A percentile compares a stretch with the other conserved stretches of the same genome.
These are phyloP conservation scores for Benitochromis conjunctus DNA, from an alignment of 2,113 vertebrate species.

Conservation along the genomic window DNA sequence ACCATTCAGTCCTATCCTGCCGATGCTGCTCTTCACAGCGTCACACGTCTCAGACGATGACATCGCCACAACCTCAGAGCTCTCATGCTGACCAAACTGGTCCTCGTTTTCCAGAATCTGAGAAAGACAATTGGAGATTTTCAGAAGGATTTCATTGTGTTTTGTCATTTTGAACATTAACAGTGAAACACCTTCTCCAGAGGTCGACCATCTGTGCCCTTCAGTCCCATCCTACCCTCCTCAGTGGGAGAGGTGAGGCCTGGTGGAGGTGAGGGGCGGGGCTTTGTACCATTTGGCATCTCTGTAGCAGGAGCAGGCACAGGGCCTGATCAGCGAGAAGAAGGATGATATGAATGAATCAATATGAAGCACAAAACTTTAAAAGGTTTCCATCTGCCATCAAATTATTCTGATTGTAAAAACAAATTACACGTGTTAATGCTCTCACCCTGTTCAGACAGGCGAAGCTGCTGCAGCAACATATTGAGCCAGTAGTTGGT, in stretches of 20 bases:
- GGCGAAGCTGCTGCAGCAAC: conserved; percentile 72
- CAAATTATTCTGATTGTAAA: background rate
- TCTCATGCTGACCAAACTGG: conserved; percentile 50
- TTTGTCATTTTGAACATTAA: background rate
- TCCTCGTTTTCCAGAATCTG: conserved; percentile 75
- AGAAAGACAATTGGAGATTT: background rate
- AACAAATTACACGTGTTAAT: background rate
- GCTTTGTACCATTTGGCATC: conserved; percentile 30
- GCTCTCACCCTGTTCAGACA: conserved; percentile 66
- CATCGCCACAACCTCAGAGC: background rate
- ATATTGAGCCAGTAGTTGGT: conserved; percentile 74
- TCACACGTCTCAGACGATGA: conserved; percentile 50
- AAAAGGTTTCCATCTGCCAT: background rate
- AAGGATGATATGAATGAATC: background rate
- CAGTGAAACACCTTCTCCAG: conserved; percentile 66
- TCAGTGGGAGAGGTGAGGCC: conserved; percentile 64
- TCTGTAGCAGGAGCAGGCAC: conserved; percentile 22
- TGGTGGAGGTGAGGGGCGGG: conserved; percentile 65
- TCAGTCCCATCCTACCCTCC: conserved; percentile 52
- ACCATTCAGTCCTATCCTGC: conserved; percentile 16
- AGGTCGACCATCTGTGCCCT: conserved; percentile 57
- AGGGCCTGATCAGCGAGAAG: conserved; percentile 21
- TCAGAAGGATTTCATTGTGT: background rate
- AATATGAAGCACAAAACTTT: background rate
- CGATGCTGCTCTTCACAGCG: background rate